Base-by-base conservation (phyloP, 2,113 vertebrate genomes). In the Crypturellus undulatus region DNA sequence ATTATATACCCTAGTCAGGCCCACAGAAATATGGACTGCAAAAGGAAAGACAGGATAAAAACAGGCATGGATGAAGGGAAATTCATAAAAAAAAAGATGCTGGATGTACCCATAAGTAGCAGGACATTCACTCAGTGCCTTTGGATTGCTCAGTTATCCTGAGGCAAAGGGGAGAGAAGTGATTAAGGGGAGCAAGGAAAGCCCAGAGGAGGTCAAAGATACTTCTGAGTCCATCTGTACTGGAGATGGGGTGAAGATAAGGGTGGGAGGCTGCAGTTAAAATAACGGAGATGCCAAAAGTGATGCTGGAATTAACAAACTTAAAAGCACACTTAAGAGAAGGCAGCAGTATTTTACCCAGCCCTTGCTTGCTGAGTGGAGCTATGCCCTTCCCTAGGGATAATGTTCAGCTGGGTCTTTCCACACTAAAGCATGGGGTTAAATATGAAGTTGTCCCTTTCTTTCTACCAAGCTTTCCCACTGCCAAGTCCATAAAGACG, bases 131-230 rank as follows among this genome's bases (percentile, higher is more conserved):
- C 25, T 26, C 21, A 58, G 40, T 24, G 34, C 45, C 15, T 40
- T 56, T 62, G 59, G 52, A 77, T 24, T 40, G 14, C 84, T 52
- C 42, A 47, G 38, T 49, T 65, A 60, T 63, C 78, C n/a, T 34
- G 0, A 1, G 43, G 25, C 52, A 0, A 0, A 5, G 12, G 18
- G 28, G 6, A 59, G 17, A 38, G 42, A 36, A 58, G 26, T 12
- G 26, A 47, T 47, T 36, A 52, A 32, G 28, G 63, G 18, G 32
- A 34, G 13, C 12, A 24, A 21, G 28, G 80, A 71, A 84, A 81
- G 38, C 52, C 24, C 34, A 45, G 34, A 67, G 34, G 38, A 71
- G 54, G 45, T 89, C 65, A 8, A 51, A 45, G 5, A 6, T 32
- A 4, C n/a, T 30, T 75, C 56, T 70, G 7, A 12, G 11, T 36